Evolutionary conservation across 2,888 invertebrate genomes (phyloP).

Genomic region (Tetanocera ferruginea): DNA sequence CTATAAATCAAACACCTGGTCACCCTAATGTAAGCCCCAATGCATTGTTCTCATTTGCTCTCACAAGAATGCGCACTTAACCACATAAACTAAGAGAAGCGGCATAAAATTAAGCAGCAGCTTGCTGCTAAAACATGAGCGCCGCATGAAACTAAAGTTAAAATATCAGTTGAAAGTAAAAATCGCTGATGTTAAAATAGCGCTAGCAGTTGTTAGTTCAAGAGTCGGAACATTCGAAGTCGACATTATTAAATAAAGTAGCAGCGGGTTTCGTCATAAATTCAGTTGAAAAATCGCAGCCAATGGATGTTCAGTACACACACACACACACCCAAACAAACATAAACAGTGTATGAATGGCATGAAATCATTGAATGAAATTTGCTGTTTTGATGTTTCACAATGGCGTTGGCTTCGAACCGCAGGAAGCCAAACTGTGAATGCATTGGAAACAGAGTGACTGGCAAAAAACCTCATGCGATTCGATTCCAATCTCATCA

Average conservation of each 20-base stretch:
- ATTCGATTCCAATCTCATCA: conserved; percentile 17
- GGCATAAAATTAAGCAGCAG: neutral
- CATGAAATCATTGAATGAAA: neutral
- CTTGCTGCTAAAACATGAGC: conserved; percentile 38
- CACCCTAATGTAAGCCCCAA: no score
- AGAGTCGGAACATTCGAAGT: conserved; percentile 17
- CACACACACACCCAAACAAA: neutral
- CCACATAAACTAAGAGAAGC: neutral
- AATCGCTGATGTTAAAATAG: conserved; percentile 45
- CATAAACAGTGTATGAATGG: no score
- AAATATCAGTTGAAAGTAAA: conserved; percentile 56
- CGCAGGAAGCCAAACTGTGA: neutral
- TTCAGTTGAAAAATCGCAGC: conserved; percentile 4
- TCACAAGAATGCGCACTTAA: neutral
- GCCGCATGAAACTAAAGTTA: conserved; percentile 53
- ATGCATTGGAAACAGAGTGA: neutral
- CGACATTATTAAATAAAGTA: neutral
- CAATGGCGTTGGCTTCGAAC: neutral
- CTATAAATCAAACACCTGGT: no score
- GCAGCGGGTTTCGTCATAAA: neutral
- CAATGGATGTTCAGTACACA: neutral
- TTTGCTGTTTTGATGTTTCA: neutral
- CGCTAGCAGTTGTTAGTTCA: conserved; percentile 2
- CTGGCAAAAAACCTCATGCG: neutral
- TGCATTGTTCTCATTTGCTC: neutral